These are phyloP conservation scores for Alfaro cultratus DNA, from an alignment of 2,797 vertebrate species.

Conservation along the genomic window DNA sequence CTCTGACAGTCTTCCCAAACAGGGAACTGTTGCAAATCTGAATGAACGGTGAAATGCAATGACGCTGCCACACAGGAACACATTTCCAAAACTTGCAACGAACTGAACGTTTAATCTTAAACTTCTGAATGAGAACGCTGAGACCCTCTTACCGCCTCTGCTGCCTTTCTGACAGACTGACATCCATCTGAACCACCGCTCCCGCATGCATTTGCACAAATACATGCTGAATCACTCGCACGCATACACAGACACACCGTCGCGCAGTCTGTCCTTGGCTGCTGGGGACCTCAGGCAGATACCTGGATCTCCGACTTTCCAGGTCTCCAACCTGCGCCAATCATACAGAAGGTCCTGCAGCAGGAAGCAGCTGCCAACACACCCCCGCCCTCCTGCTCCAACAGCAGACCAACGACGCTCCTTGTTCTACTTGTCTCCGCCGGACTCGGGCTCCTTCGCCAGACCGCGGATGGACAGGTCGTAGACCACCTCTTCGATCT, in stretches of 20 bases:
- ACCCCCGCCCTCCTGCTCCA: conserved; percentile 30
- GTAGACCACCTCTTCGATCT: conserved; percentile 98
- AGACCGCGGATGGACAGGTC: conserved; percentile 96
- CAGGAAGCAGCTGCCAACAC: conserved; percentile 28
- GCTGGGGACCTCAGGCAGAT: conserved; percentile 54
- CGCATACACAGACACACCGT: conserved; percentile 15
- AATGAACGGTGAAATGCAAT: conserved; percentile 23
- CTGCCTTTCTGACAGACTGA: conserved; percentile 45
- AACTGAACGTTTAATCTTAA: conserved; percentile 35
- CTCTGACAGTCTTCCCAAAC: neutral
- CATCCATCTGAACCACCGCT: conserved; percentile 32
- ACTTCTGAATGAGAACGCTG: conserved; percentile 19
- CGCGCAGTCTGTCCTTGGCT: conserved; percentile 51
- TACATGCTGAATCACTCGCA: conserved; percentile 6
- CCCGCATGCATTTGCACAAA: conserved; percentile 26
- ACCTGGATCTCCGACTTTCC: conserved; percentile 39
- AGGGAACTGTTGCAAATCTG: neutral
- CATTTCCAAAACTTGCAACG: conserved; percentile 35
- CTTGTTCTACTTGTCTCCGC: conserved; percentile 53
- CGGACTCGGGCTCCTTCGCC: conserved; percentile 83
- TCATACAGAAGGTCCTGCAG: conserved; percentile 51
- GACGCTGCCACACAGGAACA: conserved; percentile 34
- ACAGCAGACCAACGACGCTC: conserved; percentile 21
- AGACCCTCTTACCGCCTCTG: neutral
- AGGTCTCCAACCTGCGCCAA: conserved; percentile 55